Conservation (phyloP, 2,113 vertebrate genomes). For the Girardinichthys multiradiatus region DNA sequence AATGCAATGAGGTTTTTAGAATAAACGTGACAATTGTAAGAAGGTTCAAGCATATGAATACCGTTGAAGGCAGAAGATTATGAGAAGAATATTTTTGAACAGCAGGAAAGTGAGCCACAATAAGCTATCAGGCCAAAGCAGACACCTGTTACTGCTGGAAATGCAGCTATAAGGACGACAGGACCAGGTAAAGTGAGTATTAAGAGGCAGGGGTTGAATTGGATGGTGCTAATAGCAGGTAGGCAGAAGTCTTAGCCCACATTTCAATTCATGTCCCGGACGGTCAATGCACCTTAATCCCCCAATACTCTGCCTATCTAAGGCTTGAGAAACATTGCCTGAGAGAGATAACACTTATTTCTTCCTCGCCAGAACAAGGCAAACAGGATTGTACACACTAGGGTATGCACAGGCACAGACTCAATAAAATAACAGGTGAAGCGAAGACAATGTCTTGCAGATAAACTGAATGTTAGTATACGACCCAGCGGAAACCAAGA, state of each 20-base stretch:
- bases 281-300: conserved; percentile 76
- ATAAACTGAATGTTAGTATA: conserved; percentile 30
- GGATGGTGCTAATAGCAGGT: conserved; percentile 27
- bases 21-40: background rate
- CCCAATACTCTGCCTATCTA: conserved; percentile 60
- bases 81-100: conserved; percentile 35
- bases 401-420: conserved; percentile 13
- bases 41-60: background rate
- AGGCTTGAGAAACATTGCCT: conserved; percentile 60
- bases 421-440: conserved; percentile 20
- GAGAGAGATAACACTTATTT: conserved; percentile 61
- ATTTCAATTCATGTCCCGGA: conserved; percentile 69
- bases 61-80: background rate
- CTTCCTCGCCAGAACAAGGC: conserved; percentile 36
- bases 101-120: conserved; percentile 7
- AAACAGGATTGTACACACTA: conserved; percentile 16
- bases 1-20: background rate
- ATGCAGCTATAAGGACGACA: conserved; percentile 33
- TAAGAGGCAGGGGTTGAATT: conserved; percentile 50
- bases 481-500: conserved; percentile 2
- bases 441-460: conserved; percentile 34
- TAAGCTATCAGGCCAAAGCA: conserved; percentile 53
- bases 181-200: conserved; percentile 35
- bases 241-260: conserved; percentile 53
- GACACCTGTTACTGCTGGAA: conserved; percentile 40